Evolutionary conservation across 2,113 vertebrate species (phyloP), one percentile per base, ranked within the genome.

Genomic region (Sporophila hypoxantha): DNA sequence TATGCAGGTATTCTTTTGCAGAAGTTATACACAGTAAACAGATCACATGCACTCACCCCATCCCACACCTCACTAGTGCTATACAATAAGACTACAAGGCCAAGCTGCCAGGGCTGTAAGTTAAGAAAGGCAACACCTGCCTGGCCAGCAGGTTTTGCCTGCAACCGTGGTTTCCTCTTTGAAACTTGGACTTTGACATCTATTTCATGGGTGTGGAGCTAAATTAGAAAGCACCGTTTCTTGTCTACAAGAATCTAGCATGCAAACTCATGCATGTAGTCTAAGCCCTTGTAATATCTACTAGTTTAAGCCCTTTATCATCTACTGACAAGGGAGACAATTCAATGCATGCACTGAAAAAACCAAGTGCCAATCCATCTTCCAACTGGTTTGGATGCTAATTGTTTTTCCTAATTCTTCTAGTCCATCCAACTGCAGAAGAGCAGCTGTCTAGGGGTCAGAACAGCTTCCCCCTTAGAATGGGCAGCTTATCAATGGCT

Each of bases 131-230:
- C 23, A 69, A 37, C 44, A 64, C 50, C 46, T 82, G 68, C n/a
- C 36, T 55, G n/a, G 9, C 50, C 9, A 12, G 34, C 74, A 64
- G 55, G 74, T 88, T 85, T 88, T 0, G 0, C 61, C 18, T 55
- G 49, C 27, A 75, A 67, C 39, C 25, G 36, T 80, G 30, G 39
- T 70, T 90, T 91, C 88, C 69, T 70, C 44, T 81, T 70, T 67
- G 80, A 91, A 85, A 88, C 44, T 34, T 91, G 73, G 53, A 92
- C 90, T 88, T 93, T 77, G 88, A 9, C 16, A 77, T 46, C 56
- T 26, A 49, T 77, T 75, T 83, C 8, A 30, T 60, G 76, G 88
- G 85, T 71, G 88, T 89, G 76, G 65, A 75, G 44, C 65, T 60
- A 60, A 42, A 70, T 0, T 70, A 67, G 30, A 71, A 85, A 87